Percentiles rank a stretch among this genome's conserved stretches.
These are phyloP conservation scores for Macrophya annulata DNA, from an alignment of 2,888 invertebrate genomes.

Conservation along the genomic window DNA sequence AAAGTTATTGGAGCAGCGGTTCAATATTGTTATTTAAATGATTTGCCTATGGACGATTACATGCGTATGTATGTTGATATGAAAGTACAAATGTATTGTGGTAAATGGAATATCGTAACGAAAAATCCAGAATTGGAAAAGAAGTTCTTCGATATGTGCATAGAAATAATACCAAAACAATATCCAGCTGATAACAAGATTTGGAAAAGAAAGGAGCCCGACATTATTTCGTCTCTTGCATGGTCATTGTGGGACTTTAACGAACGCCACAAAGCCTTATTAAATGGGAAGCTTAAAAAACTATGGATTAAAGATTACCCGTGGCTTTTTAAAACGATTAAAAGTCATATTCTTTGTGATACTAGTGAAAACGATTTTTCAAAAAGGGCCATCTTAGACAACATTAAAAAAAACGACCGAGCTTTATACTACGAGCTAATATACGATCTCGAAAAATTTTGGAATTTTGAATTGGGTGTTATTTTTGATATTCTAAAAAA, in stretches of 20 bases:
- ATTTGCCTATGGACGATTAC: constrained; percentile 61
- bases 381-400: not conserved
- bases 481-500: constrained; percentile 57
- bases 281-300: constrained; percentile 53
- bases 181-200: constrained; percentile 55
- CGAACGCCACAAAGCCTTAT: constrained; percentile 25
- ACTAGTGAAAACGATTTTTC: not conserved
- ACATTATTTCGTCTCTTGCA: constrained; percentile 56
- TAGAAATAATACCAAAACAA: constrained; percentile 57
- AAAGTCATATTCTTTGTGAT: constrained; percentile 43
- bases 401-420: constrained; percentile 57
- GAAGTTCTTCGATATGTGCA: constrained; percentile 65
- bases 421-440: constrained; percentile 60
- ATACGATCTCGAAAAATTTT: not conserved
- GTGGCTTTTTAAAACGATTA: constrained; percentile 63
- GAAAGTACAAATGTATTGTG: not conserved
- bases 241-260: constrained; percentile 67
- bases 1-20: constrained; percentile 61
- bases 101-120: constrained; percentile 63
- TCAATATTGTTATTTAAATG: constrained; percentile 61
- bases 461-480: not conserved
- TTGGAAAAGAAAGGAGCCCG: constrained; percentile 38
- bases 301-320: constrained; percentile 66
- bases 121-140: constrained; percentile 66
- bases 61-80: constrained; percentile 60